Percentiles rank a stretch among this genome's conserved stretches.
phyloP scores from a whole-genome alignment of 1,140 invertebrate genomes.

The Papilio xuthus region DNA sequence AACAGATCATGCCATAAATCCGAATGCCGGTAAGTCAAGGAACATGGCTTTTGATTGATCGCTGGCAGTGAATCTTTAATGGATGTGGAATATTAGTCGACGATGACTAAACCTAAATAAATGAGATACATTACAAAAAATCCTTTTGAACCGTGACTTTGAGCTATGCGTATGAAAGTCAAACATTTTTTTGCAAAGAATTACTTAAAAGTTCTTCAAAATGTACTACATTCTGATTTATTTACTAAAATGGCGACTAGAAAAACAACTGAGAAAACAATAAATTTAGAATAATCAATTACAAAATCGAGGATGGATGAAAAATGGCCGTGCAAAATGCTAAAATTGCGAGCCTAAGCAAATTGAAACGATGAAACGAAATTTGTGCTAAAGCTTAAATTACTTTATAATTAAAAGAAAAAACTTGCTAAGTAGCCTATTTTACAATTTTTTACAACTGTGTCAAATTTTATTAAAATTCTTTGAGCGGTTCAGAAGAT shows the following conservation, averaged over 20 bases:
- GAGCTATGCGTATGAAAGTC: slow-evolving; percentile 51
- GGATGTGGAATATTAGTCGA: slow-evolving; percentile 69
- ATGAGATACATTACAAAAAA: slow-evolving; percentile 66
- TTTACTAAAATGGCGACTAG: too few species aligned
- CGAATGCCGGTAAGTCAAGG: slow-evolving; percentile 17
- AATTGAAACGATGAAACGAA: background rate
- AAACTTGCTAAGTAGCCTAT: too few species aligned
- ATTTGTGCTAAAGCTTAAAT: background rate
- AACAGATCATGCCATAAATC: background rate
- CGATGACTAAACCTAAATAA: slow-evolving; percentile 75
- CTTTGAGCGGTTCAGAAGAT: too few species aligned
- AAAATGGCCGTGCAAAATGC: background rate
- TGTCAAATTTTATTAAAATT: too few species aligned
- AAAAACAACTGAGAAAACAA: too few species aligned
- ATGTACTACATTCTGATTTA: background rate
- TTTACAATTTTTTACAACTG: too few species aligned
- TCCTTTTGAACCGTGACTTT: slow-evolving; percentile 33
- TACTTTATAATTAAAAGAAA: too few species aligned
- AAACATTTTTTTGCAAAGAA: background rate
- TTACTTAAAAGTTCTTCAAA: background rate
- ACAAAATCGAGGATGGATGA: too few species aligned
- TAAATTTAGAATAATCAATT: too few species aligned
- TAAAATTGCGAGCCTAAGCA: background rate
- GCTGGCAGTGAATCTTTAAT: slow-evolving; percentile 60
- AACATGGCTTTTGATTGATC: slow-evolving; percentile 65